phyloP scores from a whole-genome alignment of 2,797 vertebrate species.

The Synanceia verrucosa region DNA sequence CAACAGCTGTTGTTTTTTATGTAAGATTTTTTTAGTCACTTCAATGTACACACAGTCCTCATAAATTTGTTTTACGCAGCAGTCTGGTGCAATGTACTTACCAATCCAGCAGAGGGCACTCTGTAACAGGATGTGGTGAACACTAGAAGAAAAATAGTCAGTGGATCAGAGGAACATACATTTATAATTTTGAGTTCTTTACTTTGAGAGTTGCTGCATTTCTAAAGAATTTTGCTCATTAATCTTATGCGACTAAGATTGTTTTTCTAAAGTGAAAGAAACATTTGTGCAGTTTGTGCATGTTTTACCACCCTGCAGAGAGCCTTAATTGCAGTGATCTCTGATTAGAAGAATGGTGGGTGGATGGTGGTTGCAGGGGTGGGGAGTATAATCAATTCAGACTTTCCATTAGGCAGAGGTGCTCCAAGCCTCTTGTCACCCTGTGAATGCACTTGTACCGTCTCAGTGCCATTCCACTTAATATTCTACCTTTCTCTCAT shows the following conservation, averaged over 20 bases:
- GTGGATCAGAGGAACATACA: not conserved
- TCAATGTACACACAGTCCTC: no score
- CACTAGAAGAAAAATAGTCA: not conserved
- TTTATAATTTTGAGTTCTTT: not conserved
- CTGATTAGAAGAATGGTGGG: conserved; percentile 42
- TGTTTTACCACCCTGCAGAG: conserved; percentile 23
- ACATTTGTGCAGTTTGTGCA: conserved; percentile 11
- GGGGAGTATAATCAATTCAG: conserved; percentile 44
- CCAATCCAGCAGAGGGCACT: conserved; percentile 49
- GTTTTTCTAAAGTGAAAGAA: conserved; percentile 16
- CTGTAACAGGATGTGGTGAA: conserved; percentile 4
- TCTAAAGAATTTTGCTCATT: not conserved
- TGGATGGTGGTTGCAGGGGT: conserved; percentile 10
- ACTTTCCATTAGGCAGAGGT: conserved; percentile 42
- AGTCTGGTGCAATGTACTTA: not conserved
- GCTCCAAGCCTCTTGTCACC: conserved; percentile 24
- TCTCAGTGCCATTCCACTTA: conserved; percentile 5
- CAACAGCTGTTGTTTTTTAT: not conserved
- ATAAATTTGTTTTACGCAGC: not conserved
- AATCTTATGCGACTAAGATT: conserved; percentile 5
- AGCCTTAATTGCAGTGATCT: conserved; percentile 40
- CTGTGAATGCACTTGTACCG: conserved; percentile 4
- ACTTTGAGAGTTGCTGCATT: not conserved
- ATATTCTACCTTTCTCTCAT: not conserved
- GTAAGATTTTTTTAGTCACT: not conserved